Conservation (phyloP, 2,888 invertebrate species). For the Volucella bombylans region DNA sequence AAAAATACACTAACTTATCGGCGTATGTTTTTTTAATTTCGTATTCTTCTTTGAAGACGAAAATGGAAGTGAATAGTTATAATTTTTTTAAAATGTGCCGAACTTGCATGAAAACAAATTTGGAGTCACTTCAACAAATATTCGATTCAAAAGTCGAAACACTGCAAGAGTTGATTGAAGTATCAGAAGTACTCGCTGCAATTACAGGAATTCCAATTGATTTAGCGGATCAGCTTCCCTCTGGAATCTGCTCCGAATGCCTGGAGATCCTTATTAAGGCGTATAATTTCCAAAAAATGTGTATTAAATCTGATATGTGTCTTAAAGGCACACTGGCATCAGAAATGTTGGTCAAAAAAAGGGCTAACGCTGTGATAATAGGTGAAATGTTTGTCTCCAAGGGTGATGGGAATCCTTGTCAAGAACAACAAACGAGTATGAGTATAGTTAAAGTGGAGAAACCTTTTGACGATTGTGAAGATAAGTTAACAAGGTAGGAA, state of each 20-base stretch:
- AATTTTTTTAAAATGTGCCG: constrained; percentile 47
- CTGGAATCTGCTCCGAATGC: constrained; percentile 85
- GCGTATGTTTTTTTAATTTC: not conserved
- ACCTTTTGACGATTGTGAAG: constrained; percentile 14
- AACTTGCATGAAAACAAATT: constrained; percentile 31
- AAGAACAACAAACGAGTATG: not conserved
- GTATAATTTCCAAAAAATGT: constrained; percentile 83
- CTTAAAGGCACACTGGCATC: constrained; percentile 78
- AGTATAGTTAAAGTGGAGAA: constrained; percentile 9
- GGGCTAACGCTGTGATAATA: not conserved
- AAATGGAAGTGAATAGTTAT: constrained; percentile 36
- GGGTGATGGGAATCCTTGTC: constrained; percentile 51
- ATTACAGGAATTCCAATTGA: constrained; percentile 58
- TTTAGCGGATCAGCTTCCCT: constrained; percentile 85
- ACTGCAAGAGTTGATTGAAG: not conserved
- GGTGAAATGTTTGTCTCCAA: not conserved
- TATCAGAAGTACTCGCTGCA: constrained; percentile 23
- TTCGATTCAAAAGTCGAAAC: constrained; percentile 78
- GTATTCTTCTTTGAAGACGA: constrained; percentile 5
- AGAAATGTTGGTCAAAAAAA: not conserved
- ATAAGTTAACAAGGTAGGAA: not conserved
- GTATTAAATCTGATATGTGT: constrained; percentile 82
- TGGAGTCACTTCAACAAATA: constrained; percentile 19
- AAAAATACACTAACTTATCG: not conserved
- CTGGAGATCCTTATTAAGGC: constrained; percentile 83